Evolutionary conservation across 2,888 invertebrate species (phyloP).

Genomic region (Geophilus truncorum): DNA sequence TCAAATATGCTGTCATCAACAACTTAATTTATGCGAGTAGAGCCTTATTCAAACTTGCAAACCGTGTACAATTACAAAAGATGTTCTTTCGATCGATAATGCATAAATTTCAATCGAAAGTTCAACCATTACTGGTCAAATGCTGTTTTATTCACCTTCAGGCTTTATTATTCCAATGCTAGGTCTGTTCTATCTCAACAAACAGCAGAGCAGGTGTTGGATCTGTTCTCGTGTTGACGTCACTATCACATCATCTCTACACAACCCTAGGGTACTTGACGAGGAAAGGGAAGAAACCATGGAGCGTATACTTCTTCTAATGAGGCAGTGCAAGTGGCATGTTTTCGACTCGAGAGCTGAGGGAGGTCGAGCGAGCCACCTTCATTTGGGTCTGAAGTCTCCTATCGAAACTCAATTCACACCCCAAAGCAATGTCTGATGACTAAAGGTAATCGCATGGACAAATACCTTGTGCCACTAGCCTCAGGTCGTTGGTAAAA

Average conservation of each 20-base stretch:
- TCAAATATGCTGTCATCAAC: not conserved
- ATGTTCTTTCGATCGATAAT: not conserved
- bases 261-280: not conserved
- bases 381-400: conserved; percentile 15
- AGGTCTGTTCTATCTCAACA: not conserved
- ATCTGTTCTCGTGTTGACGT: not conserved
- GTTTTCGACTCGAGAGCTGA: conserved; percentile 19
- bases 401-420: conserved; percentile 18
- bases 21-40: not conserved
- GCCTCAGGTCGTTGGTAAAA: not conserved
- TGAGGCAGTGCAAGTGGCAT: conserved; percentile 27
- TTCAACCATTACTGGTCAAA: not conserved
- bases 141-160: too few relatives aligned
- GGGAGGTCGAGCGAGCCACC: conserved; percentile 17
- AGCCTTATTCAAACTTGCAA: not conserved
- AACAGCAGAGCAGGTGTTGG: not conserved
- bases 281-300: conserved; percentile 15
- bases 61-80: not conserved
- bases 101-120: not conserved
- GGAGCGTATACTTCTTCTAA: conserved; percentile 25
- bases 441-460: conserved; percentile 13
- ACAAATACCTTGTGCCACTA: not conserved
- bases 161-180: not conserved
- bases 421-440: conserved; percentile 10
- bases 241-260: not conserved